A percentile compares a stretch with the other conserved stretches of the same genome.
These are phyloP conservation scores for Agriotes lineatus DNA, from an alignment of 2,888 invertebrate genomes.

Conservation along the genomic window DNA sequence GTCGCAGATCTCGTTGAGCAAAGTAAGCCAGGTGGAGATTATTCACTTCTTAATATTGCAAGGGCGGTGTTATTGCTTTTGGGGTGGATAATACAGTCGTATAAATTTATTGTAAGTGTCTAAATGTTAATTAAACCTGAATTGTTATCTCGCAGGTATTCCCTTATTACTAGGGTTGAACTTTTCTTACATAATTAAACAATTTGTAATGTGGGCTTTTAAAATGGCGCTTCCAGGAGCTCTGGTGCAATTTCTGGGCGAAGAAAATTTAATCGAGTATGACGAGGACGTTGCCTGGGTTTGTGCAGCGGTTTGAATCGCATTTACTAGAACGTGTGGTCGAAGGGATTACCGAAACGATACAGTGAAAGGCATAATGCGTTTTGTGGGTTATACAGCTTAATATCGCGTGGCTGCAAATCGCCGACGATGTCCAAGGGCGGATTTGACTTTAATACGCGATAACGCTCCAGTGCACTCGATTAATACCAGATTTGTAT, in stretches of 20 bases:
- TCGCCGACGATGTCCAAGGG: conserved; percentile 3
- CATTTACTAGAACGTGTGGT: neutral
- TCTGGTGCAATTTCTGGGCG: neutral
- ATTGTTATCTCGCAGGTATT: conserved; percentile 13
- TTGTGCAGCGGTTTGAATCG: neutral
- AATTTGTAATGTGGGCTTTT: neutral
- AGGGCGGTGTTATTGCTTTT: conserved; percentile 15
- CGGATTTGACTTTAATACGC: conserved; percentile 4
- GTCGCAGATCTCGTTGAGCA: conserved; percentile 8
- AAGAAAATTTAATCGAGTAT: conserved; percentile 1
- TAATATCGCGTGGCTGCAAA: conserved; percentile 13
- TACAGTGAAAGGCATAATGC: conserved; percentile 5
- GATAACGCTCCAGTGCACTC: conserved; percentile 1
- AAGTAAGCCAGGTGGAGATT: conserved; percentile 19
- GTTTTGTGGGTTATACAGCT: conserved; percentile 8
- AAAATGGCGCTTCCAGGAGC: neutral
- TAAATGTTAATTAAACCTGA: conserved; percentile 21
- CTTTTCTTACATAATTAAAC: conserved; percentile 22
- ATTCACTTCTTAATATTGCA: conserved; percentile 20
- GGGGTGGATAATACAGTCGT: conserved; percentile 16
- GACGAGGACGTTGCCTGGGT: neutral
- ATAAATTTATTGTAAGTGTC: conserved; percentile 18
- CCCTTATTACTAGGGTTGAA: neutral
- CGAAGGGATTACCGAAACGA: neutral
- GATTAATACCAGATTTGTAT: conserved; percentile 6